Conservation (phyloP, 2,888 invertebrate genomes). For the Tortricodes alternella region DNA sequence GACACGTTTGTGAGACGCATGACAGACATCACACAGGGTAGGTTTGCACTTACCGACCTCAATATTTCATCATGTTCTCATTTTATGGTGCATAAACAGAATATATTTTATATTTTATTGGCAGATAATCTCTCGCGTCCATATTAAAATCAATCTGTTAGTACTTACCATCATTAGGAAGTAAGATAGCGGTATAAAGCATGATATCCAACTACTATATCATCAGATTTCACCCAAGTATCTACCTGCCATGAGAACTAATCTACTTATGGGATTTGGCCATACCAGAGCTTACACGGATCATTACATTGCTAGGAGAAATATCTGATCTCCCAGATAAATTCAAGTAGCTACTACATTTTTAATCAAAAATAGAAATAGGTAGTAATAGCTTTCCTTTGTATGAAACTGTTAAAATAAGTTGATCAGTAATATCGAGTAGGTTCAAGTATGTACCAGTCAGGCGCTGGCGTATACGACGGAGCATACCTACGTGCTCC, state of each 20-base stretch:
- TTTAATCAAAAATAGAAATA: too few relatives aligned
- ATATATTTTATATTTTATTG: neutral
- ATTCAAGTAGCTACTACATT: too few relatives aligned
- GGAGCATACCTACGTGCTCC: conserved; percentile 44
- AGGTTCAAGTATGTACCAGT: conserved; percentile 27
- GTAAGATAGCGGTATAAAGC: too few relatives aligned
- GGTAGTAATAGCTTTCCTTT: neutral
- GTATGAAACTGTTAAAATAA: too few relatives aligned
- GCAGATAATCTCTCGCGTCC: neutral
- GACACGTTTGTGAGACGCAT: conserved; percentile 48
- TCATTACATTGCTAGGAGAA: too few relatives aligned
- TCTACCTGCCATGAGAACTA: too few relatives aligned
- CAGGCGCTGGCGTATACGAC: conserved; percentile 39
- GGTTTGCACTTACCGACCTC: neutral
- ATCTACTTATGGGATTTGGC: too few relatives aligned
- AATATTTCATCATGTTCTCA: neutral
- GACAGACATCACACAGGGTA: conserved; percentile 9
- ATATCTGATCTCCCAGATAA: too few relatives aligned
- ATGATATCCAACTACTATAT: too few relatives aligned
- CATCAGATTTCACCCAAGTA: too few relatives aligned
- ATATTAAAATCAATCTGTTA: neutral
- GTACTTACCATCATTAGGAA: too few relatives aligned
- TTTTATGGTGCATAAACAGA: neutral
- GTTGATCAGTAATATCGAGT: neutral
- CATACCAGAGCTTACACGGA: too few relatives aligned